A percentile compares a stretch with the other conserved stretches of the same genome.
Evolutionary conservation across 2,888 invertebrate genomes (phyloP).

Genomic region (Subacronicta megacephala): DNA sequence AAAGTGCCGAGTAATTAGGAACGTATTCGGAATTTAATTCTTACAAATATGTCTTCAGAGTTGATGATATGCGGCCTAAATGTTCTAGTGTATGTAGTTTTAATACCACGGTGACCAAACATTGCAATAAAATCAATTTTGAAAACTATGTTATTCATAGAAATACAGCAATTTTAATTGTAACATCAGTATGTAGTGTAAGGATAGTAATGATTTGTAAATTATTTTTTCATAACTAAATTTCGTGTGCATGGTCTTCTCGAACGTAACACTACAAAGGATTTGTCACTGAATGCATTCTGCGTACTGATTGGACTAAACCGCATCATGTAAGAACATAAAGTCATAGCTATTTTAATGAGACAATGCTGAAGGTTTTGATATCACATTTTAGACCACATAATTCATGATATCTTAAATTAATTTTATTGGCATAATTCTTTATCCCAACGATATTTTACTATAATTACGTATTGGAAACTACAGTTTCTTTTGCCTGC

Average conservation of each 20-base stretch:
- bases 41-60: too few species aligned
- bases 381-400: slow-evolving; percentile 21
- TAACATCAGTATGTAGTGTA: slow-evolving; percentile 9
- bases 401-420: slow-evolving; percentile 24
- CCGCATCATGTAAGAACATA: not conserved
- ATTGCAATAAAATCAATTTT: slow-evolving; percentile 33
- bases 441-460: slow-evolving; percentile 57
- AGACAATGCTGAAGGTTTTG: slow-evolving; percentile 28
- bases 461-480: slow-evolving; percentile 11
- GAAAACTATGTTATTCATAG: slow-evolving; percentile 22
- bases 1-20: too few species aligned
- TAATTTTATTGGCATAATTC: slow-evolving; percentile 45
- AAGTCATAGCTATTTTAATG: slow-evolving; percentile 6
- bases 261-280: slow-evolving; percentile 3
- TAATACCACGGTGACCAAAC: slow-evolving; percentile 42
- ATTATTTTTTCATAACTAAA: not conserved
- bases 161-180: slow-evolving; percentile 10
- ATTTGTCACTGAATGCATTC: not conserved
- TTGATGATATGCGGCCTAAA: not conserved
- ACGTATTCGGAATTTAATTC: too few species aligned
- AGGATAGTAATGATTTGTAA: slow-evolving; percentile 2
- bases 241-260: slow-evolving; percentile 4
- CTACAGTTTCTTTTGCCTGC: slow-evolving; percentile 19
- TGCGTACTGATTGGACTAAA: not conserved
- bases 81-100: slow-evolving; percentile 38